These are phyloP conservation scores for Arenaria interpres DNA, from an alignment of 2,113 vertebrate genomes.

Conservation along the genomic window DNA sequence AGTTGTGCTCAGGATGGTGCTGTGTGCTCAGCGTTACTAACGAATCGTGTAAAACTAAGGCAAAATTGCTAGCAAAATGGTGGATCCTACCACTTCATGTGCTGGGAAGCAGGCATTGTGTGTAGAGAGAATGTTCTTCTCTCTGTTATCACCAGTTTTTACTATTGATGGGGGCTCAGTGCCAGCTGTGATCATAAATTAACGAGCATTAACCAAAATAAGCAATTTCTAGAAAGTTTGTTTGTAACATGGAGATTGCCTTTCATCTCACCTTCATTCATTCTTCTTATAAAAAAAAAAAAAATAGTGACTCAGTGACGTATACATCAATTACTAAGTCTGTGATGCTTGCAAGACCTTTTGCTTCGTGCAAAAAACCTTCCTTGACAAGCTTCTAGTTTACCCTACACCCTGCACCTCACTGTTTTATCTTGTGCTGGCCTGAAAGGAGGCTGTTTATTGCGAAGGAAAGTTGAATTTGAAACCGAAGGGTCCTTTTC, in stretches of 20 bases:
- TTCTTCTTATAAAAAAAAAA: rapidly evolving
- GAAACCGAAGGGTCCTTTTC: too few species aligned
- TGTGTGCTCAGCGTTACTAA: rapidly evolving
- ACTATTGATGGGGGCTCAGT: too few species aligned
- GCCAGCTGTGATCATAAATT: neutral
- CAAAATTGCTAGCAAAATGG: neutral
- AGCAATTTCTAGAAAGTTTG: neutral
- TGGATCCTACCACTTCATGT: rapidly evolving
- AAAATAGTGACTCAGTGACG: rapidly evolving
- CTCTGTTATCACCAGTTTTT: neutral
- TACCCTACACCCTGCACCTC: neutral
- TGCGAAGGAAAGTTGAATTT: neutral
- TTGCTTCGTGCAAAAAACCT: neutral
- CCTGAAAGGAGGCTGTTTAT: neutral
- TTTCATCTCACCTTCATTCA: neutral
- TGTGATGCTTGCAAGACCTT: neutral
- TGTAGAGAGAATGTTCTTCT: rapidly evolving
- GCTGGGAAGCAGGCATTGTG: rapidly evolving
- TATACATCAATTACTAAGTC: neutral
- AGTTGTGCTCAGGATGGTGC: rapidly evolving
- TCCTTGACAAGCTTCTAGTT: neutral
- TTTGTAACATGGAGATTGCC: neutral
- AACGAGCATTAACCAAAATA: neutral
- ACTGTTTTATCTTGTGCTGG: neutral
- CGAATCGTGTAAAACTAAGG: rapidly evolving